A percentile compares a stretch with the other conserved stretches of the same genome.
These are phyloP conservation scores for Ariolimax columbianus DNA, from an alignment of 2,888 invertebrate genomes.

Conservation along the genomic window DNA sequence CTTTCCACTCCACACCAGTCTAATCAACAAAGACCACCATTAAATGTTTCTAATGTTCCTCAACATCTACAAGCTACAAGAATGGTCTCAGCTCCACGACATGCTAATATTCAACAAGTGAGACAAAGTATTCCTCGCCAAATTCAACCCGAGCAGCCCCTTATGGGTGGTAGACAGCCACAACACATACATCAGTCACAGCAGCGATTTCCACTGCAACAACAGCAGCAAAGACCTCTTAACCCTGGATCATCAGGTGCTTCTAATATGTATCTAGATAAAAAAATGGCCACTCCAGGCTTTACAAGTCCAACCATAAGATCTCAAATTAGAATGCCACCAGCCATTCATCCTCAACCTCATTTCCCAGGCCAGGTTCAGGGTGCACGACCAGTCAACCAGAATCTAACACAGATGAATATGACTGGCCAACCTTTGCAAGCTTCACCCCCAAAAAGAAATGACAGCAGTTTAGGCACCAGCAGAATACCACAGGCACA, in stretches of 20 bases:
- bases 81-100: conserved; percentile 4
- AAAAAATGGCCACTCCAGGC: neutral
- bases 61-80: conserved; percentile 13
- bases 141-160: conserved; percentile 11
- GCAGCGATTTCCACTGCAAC: neutral
- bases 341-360: neutral
- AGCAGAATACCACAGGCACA: neutral
- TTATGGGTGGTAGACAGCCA: neutral
- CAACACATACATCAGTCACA: neutral
- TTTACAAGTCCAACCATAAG: neutral
- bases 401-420: neutral
- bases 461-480: neutral
- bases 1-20: conserved; percentile 17
- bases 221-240: conserved; percentile 4
- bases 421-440: neutral
- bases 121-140: conserved; percentile 6
- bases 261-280: conserved; percentile 1
- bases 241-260: neutral
- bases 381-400: neutral
- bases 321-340: neutral
- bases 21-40: conserved; percentile 13
- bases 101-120: neutral
- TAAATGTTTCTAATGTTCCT: conserved; percentile 12
- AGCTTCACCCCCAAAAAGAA: neutral
- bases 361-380: neutral